A percentile compares a stretch with the other conserved stretches of the same genome.
phyloP scores from a whole-genome alignment of 1,140 invertebrate species.

The Samia ricini region DNA sequence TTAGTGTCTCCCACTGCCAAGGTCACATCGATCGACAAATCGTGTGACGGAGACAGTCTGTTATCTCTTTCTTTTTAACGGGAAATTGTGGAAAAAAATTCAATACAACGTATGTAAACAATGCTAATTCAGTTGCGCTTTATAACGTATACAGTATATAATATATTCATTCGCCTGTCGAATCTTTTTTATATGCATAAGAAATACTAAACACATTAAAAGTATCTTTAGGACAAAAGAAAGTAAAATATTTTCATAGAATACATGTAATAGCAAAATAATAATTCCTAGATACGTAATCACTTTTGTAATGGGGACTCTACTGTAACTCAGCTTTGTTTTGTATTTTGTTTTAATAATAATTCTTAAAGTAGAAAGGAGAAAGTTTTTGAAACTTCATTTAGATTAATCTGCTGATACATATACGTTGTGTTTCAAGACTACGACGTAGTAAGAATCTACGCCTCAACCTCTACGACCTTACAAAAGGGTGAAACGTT shows the following conservation, averaged over 20 bases:
- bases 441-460: not conserved
- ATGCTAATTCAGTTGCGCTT: too few species aligned
- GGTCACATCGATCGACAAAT: conserved; percentile 61
- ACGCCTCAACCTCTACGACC: not conserved
- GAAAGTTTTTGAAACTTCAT: not conserved
- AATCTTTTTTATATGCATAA: too few species aligned
- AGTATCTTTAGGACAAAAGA: too few species aligned
- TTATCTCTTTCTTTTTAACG: conserved; percentile 22
- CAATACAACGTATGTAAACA: conserved; percentile 47
- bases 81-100: conserved; percentile 13
- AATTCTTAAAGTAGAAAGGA: not conserved
- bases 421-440: not conserved
- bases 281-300: too few species aligned
- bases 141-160: too few species aligned
- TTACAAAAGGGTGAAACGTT: not conserved
- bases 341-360: conserved; percentile 2
- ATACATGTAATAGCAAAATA: too few species aligned
- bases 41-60: conserved; percentile 27
- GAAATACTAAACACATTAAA: too few species aligned
- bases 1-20: conserved; percentile 53
- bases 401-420: not conserved
- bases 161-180: too few species aligned
- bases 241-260: too few species aligned
- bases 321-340: not conserved
- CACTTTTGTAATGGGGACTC: too few species aligned